Conservation (phyloP, 2,113 vertebrate genomes). For the Rattus norvegicus region GRCr8 NC_086032.1:8172001-8172500, state of each 20-base stretch:
- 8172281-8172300: slow-evolving; percentile 39
- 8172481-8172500: not conserved
- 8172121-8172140: not conserved
- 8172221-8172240: not conserved
- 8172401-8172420: not conserved
- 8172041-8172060: not conserved
- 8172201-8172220: not conserved
- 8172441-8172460: not conserved
- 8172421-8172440: not conserved
- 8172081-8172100: not conserved
- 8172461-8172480: not conserved
- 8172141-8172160: not conserved
- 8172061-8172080: not conserved
- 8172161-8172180: not conserved
- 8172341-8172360: not conserved
- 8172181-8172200: not conserved
- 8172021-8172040: not conserved
- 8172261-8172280: not conserved
- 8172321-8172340: not conserved
- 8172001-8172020: not conserved
- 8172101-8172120: not conserved
- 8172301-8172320: not conserved
- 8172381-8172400: not conserved
- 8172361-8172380: not conserved
- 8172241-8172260: not conserved